These are phyloP conservation scores for Sphaerophoria rueppellii DNA, from an alignment of 2,888 invertebrate genomes.

Conservation along the genomic window DNA sequence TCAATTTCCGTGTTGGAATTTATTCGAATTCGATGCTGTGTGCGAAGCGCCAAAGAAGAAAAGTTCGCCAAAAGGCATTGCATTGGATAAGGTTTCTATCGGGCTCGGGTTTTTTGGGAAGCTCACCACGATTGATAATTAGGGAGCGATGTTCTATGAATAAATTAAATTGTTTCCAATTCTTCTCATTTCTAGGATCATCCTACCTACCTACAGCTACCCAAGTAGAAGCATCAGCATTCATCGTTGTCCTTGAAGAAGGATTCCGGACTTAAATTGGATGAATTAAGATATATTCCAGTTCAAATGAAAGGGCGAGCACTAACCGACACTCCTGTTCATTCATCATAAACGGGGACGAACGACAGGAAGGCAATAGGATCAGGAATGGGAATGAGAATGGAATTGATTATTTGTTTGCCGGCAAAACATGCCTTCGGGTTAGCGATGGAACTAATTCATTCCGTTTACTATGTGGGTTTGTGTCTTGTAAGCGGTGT, in stretches of 20 bases:
- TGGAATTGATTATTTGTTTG: slow-evolving; percentile 68
- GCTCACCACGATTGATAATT: slow-evolving; percentile 63
- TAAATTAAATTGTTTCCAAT: slow-evolving; percentile 68
- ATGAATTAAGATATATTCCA: slow-evolving; percentile 62
- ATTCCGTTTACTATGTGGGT: slow-evolving; percentile 51
- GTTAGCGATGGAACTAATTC: slow-evolving; percentile 60
- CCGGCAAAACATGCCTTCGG: slow-evolving; percentile 58
- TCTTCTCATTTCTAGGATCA: not conserved
- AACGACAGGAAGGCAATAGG: not conserved
- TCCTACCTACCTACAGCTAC: not conserved
- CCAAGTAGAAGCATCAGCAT: not conserved
- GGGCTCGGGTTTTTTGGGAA: slow-evolving; percentile 27
- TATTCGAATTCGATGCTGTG: slow-evolving; percentile 29
- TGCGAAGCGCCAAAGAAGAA: slow-evolving; percentile 3
- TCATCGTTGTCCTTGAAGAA: not conserved
- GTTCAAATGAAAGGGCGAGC: not conserved
- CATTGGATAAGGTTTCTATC: not conserved
- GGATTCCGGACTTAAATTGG: slow-evolving; percentile 37
- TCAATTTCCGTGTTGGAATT: slow-evolving; percentile 53
- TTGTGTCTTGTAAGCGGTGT: not conserved
- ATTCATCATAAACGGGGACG: not conserved
- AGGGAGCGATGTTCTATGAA: slow-evolving; percentile 70
- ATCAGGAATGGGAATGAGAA: slow-evolving; percentile 56
- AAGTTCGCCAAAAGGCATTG: slow-evolving; percentile 54
- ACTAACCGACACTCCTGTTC: not conserved